A percentile compares a stretch with the other conserved stretches of the same genome.
Conservation (phyloP, 2,888 invertebrate genomes). For the Ormyrus pomaceus region DNA sequence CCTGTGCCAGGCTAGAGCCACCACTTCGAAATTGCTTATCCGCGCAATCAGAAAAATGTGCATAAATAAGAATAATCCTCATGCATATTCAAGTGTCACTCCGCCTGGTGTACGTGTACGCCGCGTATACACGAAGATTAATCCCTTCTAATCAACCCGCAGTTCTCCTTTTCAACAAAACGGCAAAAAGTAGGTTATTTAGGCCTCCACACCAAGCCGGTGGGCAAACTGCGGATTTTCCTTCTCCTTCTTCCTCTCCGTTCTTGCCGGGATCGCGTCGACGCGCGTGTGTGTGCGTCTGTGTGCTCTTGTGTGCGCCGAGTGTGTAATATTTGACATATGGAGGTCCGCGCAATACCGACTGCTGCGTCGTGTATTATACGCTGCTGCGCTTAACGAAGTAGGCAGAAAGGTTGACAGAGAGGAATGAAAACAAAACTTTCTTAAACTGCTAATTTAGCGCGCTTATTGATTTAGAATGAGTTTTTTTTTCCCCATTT, state of each 20-base stretch:
- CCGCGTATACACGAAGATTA: conserved; percentile 28
- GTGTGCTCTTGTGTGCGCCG: too few species aligned
- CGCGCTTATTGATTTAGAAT: too few species aligned
- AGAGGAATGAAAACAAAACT: conserved; percentile 3
- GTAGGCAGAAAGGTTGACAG: background rate
- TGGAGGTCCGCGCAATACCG: conserved; percentile 34
- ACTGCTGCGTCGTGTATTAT: background rate
- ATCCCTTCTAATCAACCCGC: conserved; percentile 33
- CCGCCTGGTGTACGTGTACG: background rate
- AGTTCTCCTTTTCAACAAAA: conserved; percentile 15
- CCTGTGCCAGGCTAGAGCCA: background rate
- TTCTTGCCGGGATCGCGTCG: conserved; percentile 10
- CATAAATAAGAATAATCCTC: conserved; percentile 38
- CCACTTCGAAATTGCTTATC: conserved; percentile 13
- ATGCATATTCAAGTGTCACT: conserved; percentile 38
- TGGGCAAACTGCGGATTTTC: conserved; percentile 28
- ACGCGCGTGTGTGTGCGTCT: background rate
- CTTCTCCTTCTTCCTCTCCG: conserved; percentile 50
- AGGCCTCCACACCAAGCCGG: conserved; percentile 8
- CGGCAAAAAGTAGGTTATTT: conserved; percentile 47
- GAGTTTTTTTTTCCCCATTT: too few species aligned
- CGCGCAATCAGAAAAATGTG: conserved; percentile 14
- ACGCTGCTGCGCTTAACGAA: conserved; percentile 6
- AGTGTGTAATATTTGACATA: conserved; percentile 35
- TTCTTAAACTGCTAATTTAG: too few species aligned